phyloP scores from a whole-genome alignment of 2,888 invertebrate species.

The Erpobdella octoculata region DNA sequence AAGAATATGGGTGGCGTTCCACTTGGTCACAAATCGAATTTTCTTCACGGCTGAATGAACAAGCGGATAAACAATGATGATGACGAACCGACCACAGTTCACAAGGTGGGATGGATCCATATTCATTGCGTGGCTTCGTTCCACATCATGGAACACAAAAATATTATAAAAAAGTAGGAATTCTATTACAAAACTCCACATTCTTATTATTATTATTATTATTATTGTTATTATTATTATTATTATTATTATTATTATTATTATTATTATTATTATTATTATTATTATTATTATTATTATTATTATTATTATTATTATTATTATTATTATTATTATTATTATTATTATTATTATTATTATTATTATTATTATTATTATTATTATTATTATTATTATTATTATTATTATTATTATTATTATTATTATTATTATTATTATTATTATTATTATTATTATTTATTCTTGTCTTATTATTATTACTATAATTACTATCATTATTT shows the following conservation, averaged over 20 bases:
- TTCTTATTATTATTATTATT: neutral
- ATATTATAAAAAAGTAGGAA: too few relatives aligned
- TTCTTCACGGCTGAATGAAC: too few relatives aligned
- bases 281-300: conserved; percentile 10
- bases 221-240: neutral
- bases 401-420: neutral
- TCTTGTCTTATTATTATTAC: neutral
- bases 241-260: neutral
- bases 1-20: too few relatives aligned
- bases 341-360: neutral
- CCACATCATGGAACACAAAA: too few relatives aligned
- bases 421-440: neutral
- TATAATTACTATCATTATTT: neutral
- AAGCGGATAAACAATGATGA: too few relatives aligned
- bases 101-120: too few relatives aligned
- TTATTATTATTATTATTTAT: neutral
- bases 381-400: neutral
- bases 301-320: neutral
- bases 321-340: neutral
- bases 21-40: too few relatives aligned
- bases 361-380: neutral
- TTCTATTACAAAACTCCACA: too few relatives aligned
- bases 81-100: too few relatives aligned
- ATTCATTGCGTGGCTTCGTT: too few relatives aligned
- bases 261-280: conserved; percentile 14